Base-by-base conservation (phyloP, 2,797 vertebrate species). In the Megalops cyprinoides region DNA sequence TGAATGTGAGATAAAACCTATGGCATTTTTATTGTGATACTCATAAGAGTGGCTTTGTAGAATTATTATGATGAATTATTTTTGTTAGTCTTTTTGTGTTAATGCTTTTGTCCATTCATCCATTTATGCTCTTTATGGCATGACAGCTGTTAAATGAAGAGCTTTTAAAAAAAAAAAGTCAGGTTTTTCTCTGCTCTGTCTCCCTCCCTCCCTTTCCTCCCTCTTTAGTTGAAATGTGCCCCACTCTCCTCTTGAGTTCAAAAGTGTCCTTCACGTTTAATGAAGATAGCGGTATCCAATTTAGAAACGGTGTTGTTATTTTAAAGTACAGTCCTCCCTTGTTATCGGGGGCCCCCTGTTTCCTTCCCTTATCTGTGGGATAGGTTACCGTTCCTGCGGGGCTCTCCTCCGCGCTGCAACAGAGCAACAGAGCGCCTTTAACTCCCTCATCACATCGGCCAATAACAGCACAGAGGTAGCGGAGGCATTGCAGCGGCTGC, bases 281-380 rank as follows among this genome's bases (percentile, higher is more conserved):
- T 89, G 86, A 90, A 88, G 90, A 92, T 88, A 89, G 83, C 88
- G 89, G 81, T 82, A 79, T 82, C 83, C 83, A 67, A 76, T 89
- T 86, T 82, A 91, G 84, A 85, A 84, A 87, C 84, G 81, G 85
- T 86, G 83, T 87, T 91, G 88, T 91, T 91, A 86, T 89, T 91
- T 85, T 87, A 85, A 82, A 82, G 82, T 84, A 84, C 87, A 88
- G 93, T 91, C 86, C 87, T 90, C 53, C 79, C 71, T 79, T 37
- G 83, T 89, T 91, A 89, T 91, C 89, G 86, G 77, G 67, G 88
- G 82, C 82, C 87, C n/a, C n/a, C n/a, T n/a, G 87, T 87, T 90
- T 90, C 76, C 87, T 85, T 71, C 82, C 69, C 81, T 82, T 80
- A 84, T 87, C 82, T 86, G 71, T 74, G 74, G 78, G 85, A 81